These are phyloP conservation scores for Hippocampus kuda DNA, from an alignment of 2,797 vertebrate genomes.

Conservation along the genomic window DNA sequence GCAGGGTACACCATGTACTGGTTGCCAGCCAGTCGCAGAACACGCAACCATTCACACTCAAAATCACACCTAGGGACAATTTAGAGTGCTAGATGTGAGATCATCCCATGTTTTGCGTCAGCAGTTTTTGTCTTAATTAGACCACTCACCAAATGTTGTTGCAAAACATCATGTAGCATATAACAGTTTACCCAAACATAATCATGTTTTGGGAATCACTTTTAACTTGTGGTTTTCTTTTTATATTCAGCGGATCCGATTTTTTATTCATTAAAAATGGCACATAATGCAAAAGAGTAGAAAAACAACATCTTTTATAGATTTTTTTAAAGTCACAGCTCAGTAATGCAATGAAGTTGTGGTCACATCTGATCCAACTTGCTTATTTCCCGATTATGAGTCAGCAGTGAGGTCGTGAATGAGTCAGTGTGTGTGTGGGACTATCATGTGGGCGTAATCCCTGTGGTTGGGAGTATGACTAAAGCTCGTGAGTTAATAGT, in stretches of 20 bases:
- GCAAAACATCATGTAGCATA: not conserved
- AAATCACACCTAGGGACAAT: too few species aligned
- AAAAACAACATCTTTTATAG: not conserved
- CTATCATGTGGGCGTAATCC: slow-evolving; percentile 26
- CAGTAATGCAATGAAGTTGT: slow-evolving; percentile 6
- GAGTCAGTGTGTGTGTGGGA: slow-evolving; percentile 32
- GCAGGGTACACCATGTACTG: too few species aligned
- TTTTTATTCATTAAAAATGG: not conserved
- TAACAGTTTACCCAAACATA: not conserved
- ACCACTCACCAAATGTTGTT: not conserved
- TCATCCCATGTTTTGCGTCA: not conserved
- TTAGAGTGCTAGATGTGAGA: not conserved
- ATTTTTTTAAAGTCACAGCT: not conserved
- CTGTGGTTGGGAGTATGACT: slow-evolving; percentile 41
- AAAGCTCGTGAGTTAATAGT: slow-evolving; percentile 29
- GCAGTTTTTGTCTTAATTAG: not conserved
- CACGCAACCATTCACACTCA: too few species aligned
- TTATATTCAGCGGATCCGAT: not conserved
- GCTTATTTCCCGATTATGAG: slow-evolving; percentile 39
- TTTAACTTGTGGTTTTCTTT: not conserved
- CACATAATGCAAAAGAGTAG: not conserved
- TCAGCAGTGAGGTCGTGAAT: slow-evolving; percentile 33
- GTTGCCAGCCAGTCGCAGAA: too few species aligned
- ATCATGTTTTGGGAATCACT: not conserved
- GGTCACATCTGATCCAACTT: slow-evolving; percentile 22